Evolutionary conservation across 2,888 invertebrate genomes (phyloP).

Genomic region (Hermaeophaga mercurialis): DNA sequence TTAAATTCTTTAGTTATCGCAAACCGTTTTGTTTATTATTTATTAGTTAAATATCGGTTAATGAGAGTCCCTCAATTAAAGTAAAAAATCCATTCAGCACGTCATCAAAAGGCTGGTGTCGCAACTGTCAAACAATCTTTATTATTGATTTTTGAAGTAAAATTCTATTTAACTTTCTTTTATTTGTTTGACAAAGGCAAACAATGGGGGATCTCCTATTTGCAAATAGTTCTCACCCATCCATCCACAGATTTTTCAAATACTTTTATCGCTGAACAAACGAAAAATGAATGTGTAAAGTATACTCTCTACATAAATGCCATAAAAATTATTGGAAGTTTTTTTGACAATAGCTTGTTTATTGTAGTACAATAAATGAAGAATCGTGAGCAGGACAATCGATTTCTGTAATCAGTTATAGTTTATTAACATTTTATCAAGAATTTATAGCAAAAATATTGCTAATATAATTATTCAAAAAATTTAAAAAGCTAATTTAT

Average conservation of each 20-base stretch:
- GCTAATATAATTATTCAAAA: too few relatives aligned
- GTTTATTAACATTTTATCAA: too few relatives aligned
- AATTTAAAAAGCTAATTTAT: too few relatives aligned
- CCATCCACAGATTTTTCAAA: slow-evolving; percentile 40
- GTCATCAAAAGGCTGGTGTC: slow-evolving; percentile 23
- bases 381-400: neutral
- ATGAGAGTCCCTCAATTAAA: too few relatives aligned
- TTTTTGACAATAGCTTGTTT: slow-evolving; percentile 23
- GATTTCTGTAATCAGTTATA: neutral
- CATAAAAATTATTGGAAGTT: slow-evolving; percentile 19
- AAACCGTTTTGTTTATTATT: too few relatives aligned
- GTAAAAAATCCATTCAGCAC: too few relatives aligned
- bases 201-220: slow-evolving; percentile 43
- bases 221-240: slow-evolving; percentile 48
- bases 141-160: slow-evolving; percentile 45
- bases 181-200: slow-evolving; percentile 42
- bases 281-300: slow-evolving; percentile 28
- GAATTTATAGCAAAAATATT: too few relatives aligned
- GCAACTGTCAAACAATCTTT: slow-evolving; percentile 38
- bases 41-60: too few relatives aligned
- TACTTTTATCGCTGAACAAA: slow-evolving; percentile 37
- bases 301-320: slow-evolving; percentile 12
- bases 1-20: too few relatives aligned
- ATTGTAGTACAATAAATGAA: slow-evolving; percentile 1
- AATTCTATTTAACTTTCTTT: slow-evolving; percentile 40